A percentile compares a stretch with the other conserved stretches of the same genome.
Evolutionary conservation across 2,797 vertebrate genomes (phyloP).

Genomic region (Semotilus atromaculatus): DNA sequence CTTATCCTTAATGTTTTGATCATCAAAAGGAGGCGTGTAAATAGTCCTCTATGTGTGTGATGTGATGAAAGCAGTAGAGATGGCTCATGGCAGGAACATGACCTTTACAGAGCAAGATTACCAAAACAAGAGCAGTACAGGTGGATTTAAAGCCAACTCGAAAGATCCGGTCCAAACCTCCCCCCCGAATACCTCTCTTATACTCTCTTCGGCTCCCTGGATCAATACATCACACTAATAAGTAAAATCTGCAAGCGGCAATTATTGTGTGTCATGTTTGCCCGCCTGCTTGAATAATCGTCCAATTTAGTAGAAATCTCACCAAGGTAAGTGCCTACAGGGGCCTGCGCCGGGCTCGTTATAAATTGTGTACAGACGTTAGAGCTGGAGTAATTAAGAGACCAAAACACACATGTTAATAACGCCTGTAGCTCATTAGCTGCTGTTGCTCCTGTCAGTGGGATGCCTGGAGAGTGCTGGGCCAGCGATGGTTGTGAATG

Average conservation of each 20-base stretch:
- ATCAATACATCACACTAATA: constrained; percentile 78
- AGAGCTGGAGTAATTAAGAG: constrained; percentile 73
- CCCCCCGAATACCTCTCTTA: not conserved
- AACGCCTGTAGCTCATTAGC: constrained; percentile 67
- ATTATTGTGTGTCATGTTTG: constrained; percentile 79
- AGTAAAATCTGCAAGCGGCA: constrained; percentile 77
- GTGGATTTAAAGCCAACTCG: constrained; percentile 56
- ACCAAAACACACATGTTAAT: constrained; percentile 74
- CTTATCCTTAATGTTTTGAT: constrained; percentile 49
- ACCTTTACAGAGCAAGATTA: constrained; percentile 34
- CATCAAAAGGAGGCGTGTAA: constrained; percentile 51
- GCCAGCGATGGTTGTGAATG: constrained; percentile 39
- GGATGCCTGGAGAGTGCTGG: constrained; percentile 37
- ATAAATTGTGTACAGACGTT: constrained; percentile 65
- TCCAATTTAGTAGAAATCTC: constrained; percentile 74
- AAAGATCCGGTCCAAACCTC: not conserved
- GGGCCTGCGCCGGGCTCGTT: constrained; percentile 60
- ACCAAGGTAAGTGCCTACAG: constrained; percentile 67
- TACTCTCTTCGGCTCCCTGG: constrained; percentile 39
- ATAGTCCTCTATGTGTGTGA: constrained; percentile 45
- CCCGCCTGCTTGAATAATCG: constrained; percentile 74
- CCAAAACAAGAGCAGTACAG: constrained; percentile 56
- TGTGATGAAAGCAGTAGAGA: constrained; percentile 52
- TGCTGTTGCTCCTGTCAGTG: constrained; percentile 54
- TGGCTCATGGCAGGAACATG: constrained; percentile 28